These are phyloP conservation scores for Falco rusticolus DNA, from an alignment of 2,797 vertebrate species.

Conservation along the genomic window DNA sequence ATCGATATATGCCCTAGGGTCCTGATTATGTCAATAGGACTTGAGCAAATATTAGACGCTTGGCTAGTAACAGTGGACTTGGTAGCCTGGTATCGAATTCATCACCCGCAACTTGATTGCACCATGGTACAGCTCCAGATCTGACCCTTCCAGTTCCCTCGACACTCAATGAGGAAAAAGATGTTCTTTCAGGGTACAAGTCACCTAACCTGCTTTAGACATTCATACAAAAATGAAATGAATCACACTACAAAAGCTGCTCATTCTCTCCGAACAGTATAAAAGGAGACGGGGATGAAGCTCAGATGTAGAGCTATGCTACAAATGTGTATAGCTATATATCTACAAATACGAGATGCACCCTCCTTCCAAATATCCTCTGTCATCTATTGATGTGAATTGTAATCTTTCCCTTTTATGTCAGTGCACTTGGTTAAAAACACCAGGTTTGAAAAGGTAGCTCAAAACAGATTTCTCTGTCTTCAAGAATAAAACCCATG, in stretches of 20 bases:
- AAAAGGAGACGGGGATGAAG: not conserved
- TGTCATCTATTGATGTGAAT: not conserved
- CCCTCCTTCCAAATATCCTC: not conserved
- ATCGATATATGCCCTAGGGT: conserved; percentile 4
- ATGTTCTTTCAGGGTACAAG: not conserved
- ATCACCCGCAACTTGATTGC: not conserved
- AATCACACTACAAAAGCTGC: not conserved
- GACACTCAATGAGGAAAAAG: not conserved
- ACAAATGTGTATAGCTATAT: rapidly evolving
- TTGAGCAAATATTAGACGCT: not conserved
- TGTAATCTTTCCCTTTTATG: not conserved
- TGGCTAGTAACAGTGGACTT: not conserved
- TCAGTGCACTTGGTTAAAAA: not conserved
- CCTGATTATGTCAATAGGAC: not conserved
- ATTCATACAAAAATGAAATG: not conserved
- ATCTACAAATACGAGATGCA: not conserved
- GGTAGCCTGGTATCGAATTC: not conserved
- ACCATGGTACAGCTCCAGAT: not conserved
- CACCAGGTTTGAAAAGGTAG: not conserved
- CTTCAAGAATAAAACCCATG: not conserved
- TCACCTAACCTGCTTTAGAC: not conserved
- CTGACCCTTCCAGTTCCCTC: not conserved
- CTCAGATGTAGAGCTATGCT: not conserved
- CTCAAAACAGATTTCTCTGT: not conserved
- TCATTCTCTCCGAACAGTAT: not conserved